Conservation (phyloP, 2,888 invertebrate species). For the Parasteatoda lunata region DNA sequence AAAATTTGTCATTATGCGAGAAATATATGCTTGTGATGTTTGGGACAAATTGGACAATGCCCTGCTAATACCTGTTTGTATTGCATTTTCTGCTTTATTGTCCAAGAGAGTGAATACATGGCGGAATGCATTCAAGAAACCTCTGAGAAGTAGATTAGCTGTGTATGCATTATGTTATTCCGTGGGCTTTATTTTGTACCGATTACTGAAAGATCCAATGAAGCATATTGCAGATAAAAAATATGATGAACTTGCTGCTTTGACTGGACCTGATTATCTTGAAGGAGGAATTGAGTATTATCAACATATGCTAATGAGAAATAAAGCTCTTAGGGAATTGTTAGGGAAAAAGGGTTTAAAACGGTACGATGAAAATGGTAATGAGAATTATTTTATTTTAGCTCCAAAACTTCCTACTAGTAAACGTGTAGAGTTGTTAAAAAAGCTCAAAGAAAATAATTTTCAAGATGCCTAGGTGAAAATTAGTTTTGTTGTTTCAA, state of each 20-base stretch:
- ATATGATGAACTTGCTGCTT: constrained; percentile 80
- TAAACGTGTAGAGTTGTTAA: constrained; percentile 70
- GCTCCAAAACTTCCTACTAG: constrained; percentile 81
- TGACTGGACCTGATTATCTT: constrained; percentile 79
- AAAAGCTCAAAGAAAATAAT: constrained; percentile 11
- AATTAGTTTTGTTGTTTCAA: too few relatives aligned
- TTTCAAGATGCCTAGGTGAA: too few relatives aligned
- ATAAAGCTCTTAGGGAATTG: constrained; percentile 82
- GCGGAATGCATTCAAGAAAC: constrained; percentile 77
- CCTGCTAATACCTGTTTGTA: constrained; percentile 76
- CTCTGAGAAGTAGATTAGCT: constrained; percentile 76
- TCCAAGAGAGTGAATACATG: constrained; percentile 77
- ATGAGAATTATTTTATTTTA: constrained; percentile 81
- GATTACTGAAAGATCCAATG: constrained; percentile 80
- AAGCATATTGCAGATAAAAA: constrained; percentile 80
- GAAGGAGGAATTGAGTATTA: constrained; percentile 86
- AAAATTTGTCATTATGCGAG: constrained; percentile 85
- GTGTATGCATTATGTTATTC: constrained; percentile 79
- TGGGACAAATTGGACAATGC: constrained; percentile 79
- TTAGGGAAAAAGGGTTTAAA: constrained; percentile 80
- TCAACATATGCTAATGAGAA: constrained; percentile 82
- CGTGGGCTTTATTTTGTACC: constrained; percentile 80
- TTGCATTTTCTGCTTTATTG: constrained; percentile 78
- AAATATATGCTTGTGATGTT: constrained; percentile 81
- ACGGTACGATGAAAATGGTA: constrained; percentile 81